These are phyloP conservation scores for Harpegnathos saltator DNA, from an alignment of 1,140 invertebrate species.

Conservation along the genomic window DNA sequence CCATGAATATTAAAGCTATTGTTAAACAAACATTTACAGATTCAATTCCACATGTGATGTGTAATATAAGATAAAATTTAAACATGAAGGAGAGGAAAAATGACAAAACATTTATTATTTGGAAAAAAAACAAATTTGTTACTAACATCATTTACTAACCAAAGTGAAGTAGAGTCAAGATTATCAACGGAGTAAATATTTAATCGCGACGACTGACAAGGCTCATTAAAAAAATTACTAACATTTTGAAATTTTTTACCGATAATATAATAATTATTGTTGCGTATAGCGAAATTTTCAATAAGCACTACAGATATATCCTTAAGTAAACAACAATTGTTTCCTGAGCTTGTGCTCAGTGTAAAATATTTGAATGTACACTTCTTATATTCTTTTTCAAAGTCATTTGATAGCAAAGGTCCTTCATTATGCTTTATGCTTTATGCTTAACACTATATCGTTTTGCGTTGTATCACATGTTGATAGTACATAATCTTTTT, in stretches of 20 bases:
- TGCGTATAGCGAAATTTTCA: conserved; percentile 12
- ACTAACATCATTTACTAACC: conserved; percentile 9
- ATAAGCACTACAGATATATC: conserved; percentile 19
- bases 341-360: not conserved
- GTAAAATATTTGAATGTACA: not conserved
- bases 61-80: too few relatives aligned
- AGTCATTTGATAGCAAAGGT: not conserved
- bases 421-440: conserved; percentile 24
- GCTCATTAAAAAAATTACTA: conserved; percentile 4
- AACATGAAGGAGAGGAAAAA: too few relatives aligned
- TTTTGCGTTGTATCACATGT: conserved; percentile 5
- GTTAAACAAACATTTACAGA: too few relatives aligned
- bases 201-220: not conserved
- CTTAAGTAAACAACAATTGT: conserved; percentile 5
- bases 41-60: too few relatives aligned
- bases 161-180: conserved; percentile 15
- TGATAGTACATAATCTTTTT: conserved; percentile 25
- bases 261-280: conserved; percentile 26
- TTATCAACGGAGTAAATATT: conserved; percentile 5
- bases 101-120: not conserved
- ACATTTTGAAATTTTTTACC: conserved; percentile 19
- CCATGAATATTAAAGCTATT: too few relatives aligned
- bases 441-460: conserved; percentile 1
- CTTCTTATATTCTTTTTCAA: conserved; percentile 26
- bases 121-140: not conserved